These are phyloP conservation scores for Delphinapterus leucas DNA, from an alignment of 2,113 vertebrate species.

Conservation along the genomic window DNA sequence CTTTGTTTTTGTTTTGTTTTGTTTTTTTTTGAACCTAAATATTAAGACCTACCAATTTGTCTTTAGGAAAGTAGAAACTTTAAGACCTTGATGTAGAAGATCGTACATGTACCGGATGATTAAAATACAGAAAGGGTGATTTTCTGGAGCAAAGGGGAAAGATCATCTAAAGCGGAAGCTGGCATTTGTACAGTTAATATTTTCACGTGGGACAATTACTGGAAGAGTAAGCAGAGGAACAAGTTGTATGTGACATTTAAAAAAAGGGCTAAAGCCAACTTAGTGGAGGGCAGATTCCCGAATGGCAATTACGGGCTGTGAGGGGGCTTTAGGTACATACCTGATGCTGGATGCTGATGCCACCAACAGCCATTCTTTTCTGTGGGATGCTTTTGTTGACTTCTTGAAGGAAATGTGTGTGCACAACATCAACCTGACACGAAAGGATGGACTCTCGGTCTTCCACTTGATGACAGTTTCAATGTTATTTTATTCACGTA, in stretches of 20 bases:
- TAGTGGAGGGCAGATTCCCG: neutral
- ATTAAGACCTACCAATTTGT: neutral
- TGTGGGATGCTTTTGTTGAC: neutral
- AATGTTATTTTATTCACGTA: neutral
- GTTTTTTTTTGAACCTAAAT: neutral
- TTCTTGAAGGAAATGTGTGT: neutral
- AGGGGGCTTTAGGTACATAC: accelerated
- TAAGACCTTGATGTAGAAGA: neutral
- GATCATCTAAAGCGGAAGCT: neutral
- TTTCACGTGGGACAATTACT: neutral
- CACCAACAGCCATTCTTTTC: neutral
- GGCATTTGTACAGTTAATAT: neutral
- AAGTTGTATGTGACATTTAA: neutral
- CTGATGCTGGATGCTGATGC: neutral
- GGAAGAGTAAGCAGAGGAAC: neutral
- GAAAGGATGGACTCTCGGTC: neutral
- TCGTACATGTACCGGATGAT: neutral
- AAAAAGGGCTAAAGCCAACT: neutral
- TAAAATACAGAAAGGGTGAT: neutral
- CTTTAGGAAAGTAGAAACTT: neutral
- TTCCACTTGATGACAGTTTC: neutral
- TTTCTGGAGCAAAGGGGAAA: neutral
- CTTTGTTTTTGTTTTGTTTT: neutral
- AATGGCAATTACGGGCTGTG: neutral
- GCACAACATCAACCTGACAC: accelerated